Percentiles rank a stretch among this genome's conserved stretches.
These are phyloP conservation scores for Sebastes nivosus DNA, from an alignment of 2,797 vertebrate species.

Conservation along the genomic window DNA sequence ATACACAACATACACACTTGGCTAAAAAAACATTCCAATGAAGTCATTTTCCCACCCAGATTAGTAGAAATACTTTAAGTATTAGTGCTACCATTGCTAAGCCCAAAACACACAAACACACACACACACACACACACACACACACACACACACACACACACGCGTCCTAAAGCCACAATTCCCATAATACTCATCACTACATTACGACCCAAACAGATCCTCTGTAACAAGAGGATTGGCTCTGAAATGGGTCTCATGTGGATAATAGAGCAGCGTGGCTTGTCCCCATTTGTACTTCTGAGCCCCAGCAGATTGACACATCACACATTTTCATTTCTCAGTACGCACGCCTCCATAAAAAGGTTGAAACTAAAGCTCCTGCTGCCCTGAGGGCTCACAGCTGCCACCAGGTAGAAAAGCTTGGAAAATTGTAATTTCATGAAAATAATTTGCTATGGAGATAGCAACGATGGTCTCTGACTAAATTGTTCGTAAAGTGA, in stretches of 20 bases:
- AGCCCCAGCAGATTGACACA: neutral
- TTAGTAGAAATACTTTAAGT: slow-evolving; percentile 35
- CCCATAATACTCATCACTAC: slow-evolving; percentile 3
- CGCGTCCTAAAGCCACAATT: slow-evolving; percentile 12
- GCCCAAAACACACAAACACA: slow-evolving; percentile 5
- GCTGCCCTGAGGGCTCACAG: neutral
- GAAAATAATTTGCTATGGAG: neutral
- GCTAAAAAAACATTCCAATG: slow-evolving; percentile 13
- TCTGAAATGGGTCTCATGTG: slow-evolving; percentile 16
- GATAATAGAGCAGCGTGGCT: slow-evolving; percentile 12
- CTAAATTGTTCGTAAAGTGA: neutral
- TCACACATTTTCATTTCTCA: slow-evolving; percentile 1
- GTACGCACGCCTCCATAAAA: neutral
- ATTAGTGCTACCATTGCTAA: slow-evolving; percentile 28
- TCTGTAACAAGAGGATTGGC: slow-evolving; percentile 21
- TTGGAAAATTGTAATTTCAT: neutral
- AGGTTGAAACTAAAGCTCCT: neutral
- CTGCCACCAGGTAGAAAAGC: neutral
- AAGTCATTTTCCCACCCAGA: slow-evolving; percentile 50
- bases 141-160: slow-evolving; percentile 2
- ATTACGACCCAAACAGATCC: slow-evolving; percentile 1
- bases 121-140: slow-evolving; percentile 3
- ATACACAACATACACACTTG: neutral
- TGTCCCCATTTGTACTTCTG: slow-evolving; percentile 7
- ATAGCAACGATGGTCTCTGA: neutral